phyloP scores from a whole-genome alignment of 2,888 invertebrate genomes.

The Megaustenia siamemsis region DNA sequence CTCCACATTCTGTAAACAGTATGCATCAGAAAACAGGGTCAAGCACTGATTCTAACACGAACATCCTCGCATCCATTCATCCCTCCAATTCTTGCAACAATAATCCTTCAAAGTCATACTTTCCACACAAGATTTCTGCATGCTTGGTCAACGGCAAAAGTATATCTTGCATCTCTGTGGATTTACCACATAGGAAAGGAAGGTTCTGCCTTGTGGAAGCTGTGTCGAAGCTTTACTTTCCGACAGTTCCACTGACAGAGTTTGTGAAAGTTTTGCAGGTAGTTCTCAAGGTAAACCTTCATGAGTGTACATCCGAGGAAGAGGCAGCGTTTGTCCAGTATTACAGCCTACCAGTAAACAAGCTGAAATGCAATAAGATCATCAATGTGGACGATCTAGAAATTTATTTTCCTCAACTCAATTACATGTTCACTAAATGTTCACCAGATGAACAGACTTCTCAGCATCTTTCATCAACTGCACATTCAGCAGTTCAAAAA shows the following conservation, averaged over 20 bases:
- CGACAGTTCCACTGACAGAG: conserved; percentile 73
- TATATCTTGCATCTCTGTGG: conserved; percentile 74
- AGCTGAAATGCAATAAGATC: conserved; percentile 76
- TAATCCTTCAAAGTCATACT: background rate
- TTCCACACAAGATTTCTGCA: conserved; percentile 64
- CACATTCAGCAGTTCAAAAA: conserved; percentile 15
- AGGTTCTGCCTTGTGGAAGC: conserved; percentile 76
- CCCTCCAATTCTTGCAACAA: conserved; percentile 26
- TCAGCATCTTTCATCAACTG: background rate
- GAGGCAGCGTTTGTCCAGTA: conserved; percentile 77
- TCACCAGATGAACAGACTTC: background rate
- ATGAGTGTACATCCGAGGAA: conserved; percentile 72
- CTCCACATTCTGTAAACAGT: background rate
- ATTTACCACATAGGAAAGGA: conserved; percentile 62
- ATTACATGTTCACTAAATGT: conserved; percentile 69
- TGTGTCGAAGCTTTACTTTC: conserved; percentile 76
- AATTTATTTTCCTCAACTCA: conserved; percentile 74
- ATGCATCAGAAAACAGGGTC: background rate
- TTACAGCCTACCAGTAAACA: conserved; percentile 75
- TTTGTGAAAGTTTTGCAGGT: conserved; percentile 75
- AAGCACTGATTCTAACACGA: background rate
- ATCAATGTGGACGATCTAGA: conserved; percentile 73
- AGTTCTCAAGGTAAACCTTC: conserved; percentile 71
- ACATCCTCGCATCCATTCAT: background rate
- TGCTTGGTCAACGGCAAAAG: conserved; percentile 75